Percentiles rank a stretch among this genome's conserved stretches.
Conservation (phyloP, 2,113 vertebrate genomes). For the Synodontis membranacea region DNA sequence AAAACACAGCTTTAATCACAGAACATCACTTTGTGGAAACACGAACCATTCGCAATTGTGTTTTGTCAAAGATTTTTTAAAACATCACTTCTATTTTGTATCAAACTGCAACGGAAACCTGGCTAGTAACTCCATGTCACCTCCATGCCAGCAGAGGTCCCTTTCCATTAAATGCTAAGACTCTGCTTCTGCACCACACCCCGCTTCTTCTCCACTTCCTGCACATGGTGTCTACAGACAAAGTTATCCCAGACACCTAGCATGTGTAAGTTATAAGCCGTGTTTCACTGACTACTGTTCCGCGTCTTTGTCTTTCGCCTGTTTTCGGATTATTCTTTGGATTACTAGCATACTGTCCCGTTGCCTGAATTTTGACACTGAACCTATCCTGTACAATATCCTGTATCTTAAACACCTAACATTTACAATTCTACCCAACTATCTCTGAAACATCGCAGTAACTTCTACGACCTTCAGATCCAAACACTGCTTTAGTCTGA, state of each 20-base stretch:
- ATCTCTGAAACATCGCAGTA: too few species aligned
- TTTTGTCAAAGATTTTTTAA: too few species aligned
- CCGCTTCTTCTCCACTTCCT: not conserved
- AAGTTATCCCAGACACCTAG: not conserved
- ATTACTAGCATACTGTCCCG: too few species aligned
- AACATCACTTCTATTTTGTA: too few species aligned
- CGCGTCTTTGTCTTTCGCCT: too few species aligned
- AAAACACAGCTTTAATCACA: too few species aligned
- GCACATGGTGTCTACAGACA: not conserved
- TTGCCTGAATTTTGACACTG: not conserved
- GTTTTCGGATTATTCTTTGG: not conserved
- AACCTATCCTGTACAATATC: too few species aligned
- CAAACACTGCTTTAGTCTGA: not conserved
- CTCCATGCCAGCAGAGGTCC: not conserved
- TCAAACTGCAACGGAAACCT: too few species aligned
- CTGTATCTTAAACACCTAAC: not conserved
- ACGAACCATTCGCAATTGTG: too few species aligned
- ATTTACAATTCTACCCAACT: not conserved
- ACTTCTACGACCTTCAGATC: not conserved
- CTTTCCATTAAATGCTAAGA: not conserved
- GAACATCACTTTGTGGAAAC: too few species aligned
- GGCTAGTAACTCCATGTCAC: too few species aligned
- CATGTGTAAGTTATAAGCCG: not conserved
- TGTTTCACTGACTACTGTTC: not conserved
- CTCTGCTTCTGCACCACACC: not conserved